A percentile compares a stretch with the other conserved stretches of the same genome.
These are phyloP conservation scores for Escarpia spicata DNA, from an alignment of 2,888 invertebrate genomes.

Conservation along the genomic window DNA sequence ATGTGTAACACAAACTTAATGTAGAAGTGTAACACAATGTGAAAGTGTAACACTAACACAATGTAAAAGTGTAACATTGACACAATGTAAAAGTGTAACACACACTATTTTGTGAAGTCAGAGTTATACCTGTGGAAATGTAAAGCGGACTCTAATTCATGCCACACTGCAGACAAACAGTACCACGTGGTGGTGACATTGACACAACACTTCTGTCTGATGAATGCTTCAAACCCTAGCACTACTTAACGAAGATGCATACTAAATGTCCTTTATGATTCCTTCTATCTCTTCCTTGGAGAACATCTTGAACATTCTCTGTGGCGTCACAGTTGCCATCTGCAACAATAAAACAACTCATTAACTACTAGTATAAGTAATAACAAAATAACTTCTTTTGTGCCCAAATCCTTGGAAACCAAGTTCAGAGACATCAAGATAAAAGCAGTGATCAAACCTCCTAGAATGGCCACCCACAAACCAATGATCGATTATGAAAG, in stretches of 20 bases:
- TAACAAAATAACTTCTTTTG: not conserved
- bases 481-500: not conserved
- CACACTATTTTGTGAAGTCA: not conserved
- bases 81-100: not conserved
- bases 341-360: constrained; percentile 44
- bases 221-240: not conserved
- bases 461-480: no score
- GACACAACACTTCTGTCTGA: not conserved
- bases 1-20: no score
- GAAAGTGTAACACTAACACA: no score
- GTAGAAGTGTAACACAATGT: no score
- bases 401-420: not conserved
- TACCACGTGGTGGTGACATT: not conserved
- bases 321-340: constrained; percentile 89
- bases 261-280: constrained; percentile 73
- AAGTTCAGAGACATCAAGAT: no score
- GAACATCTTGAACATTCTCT: constrained; percentile 87
- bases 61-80: not conserved
- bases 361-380: not conserved
- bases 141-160: no score
- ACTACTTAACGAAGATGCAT: not conserved
- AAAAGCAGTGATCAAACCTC: no score
- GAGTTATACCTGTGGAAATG: not conserved
- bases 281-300: constrained; percentile 89
- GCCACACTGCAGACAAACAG: not conserved